Base-by-base conservation (phyloP, 2,888 invertebrate species). In the Euclidia mi region DNA sequence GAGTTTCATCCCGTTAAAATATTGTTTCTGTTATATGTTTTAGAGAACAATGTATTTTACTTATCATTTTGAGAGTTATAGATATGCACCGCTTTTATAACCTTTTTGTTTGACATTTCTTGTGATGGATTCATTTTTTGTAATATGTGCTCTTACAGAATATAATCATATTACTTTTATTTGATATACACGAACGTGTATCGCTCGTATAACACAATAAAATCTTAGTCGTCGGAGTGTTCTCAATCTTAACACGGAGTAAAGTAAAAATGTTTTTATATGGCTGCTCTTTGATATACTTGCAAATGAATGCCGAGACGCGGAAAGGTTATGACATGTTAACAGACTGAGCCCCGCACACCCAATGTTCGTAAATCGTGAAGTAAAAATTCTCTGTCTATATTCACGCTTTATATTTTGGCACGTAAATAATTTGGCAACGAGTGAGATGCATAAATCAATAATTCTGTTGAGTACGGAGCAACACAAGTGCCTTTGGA, bases 361-460 rank as follows among this genome's bases (percentile, higher is more conserved):
- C 15, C 6, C 29, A 56, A 61, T 51, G 51, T 50, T 49, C 17
- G 12, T 11, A 34, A 45, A 49, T 34, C 25, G 11, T 14, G 3
- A 41, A 35, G 44, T 35, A 43, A 41, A 59, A 51, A 28, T 29
- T 15, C 11, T 3, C 29, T 9, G 44, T 46, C 42, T 49, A 60
- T 55, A 57, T 58, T 55, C 52, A 56, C 56, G 63, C 72, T 60
- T 58, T 51, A 51, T 59, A 66, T 71, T 66, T 72, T 65, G 63
- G 61, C 67, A 67, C 65, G 65, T 63, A 73, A 73, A 74, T 71
- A 66, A 66, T 74, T 74, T 69, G 65, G 69, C 65, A 59, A 51
- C 48, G 60, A 66, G 53, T 51, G 66, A 63, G 64, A 59, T 69
- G 66, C 71, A 74, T 68, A 66, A 60, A 74, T 66, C 65, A 64